A percentile compares a stretch with the other conserved stretches of the same genome.
These are phyloP conservation scores for Andrena chrysosceles DNA, from an alignment of 2,888 invertebrate species.

Conservation along the genomic window DNA sequence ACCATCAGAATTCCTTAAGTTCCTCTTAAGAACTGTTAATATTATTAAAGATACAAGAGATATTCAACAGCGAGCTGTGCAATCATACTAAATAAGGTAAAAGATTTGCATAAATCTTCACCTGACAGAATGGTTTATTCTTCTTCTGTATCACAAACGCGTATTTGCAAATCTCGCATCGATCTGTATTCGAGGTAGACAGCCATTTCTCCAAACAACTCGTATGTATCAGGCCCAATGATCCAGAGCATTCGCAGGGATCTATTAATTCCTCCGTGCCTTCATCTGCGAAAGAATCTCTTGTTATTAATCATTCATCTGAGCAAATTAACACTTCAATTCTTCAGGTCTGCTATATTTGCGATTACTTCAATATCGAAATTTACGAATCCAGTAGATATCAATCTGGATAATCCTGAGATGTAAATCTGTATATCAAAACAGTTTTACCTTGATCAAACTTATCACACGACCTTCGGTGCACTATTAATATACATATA, in stretches of 20 bases:
- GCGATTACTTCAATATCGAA: no score
- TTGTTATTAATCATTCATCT: neutral
- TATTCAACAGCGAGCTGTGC: neutral
- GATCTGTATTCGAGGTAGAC: constrained; percentile 85
- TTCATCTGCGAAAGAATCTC: constrained; percentile 76
- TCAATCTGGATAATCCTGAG: no score
- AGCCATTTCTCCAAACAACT: constrained; percentile 87
- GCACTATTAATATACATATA: no score
- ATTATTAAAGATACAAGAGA: no score
- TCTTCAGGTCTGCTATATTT: no score
- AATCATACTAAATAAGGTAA: neutral
- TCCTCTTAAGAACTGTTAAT: no score
- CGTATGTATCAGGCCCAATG: constrained; percentile 86
- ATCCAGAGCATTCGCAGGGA: constrained; percentile 87
- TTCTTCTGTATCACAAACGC: constrained; percentile 84
- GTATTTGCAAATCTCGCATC: constrained; percentile 87
- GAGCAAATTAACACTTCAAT: neutral
- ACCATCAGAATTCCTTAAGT: no score
- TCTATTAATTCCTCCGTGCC: constrained; percentile 85
- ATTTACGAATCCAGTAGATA: no score
- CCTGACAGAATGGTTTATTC: constrained; percentile 84
- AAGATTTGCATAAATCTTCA: constrained; percentile 61
- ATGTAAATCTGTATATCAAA: no score
- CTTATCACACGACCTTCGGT: no score
- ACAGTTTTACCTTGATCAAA: no score